A percentile compares a stretch with the other conserved stretches of the same genome.
These are phyloP conservation scores for Nycticebus coucang DNA, from an alignment of 2,113 vertebrate genomes.

Conservation along the genomic window DNA sequence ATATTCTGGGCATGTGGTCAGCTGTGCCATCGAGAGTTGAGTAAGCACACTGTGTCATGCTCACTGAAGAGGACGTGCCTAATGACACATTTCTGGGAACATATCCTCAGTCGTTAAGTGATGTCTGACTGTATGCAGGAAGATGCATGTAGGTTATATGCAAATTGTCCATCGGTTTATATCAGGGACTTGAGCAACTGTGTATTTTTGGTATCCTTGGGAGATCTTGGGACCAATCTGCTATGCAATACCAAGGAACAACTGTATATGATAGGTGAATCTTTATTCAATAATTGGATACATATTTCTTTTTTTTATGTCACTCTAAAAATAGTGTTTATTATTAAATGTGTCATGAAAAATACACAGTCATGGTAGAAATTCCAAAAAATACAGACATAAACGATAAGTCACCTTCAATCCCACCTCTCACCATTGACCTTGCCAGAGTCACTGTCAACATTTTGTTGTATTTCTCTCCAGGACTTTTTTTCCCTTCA, in stretches of 20 bases:
- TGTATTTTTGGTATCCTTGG: background rate
- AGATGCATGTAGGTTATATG: background rate
- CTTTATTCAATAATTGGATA: background rate
- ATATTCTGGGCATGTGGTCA: background rate
- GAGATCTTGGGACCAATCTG: background rate
- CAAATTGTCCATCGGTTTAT: background rate
- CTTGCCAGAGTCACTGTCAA: background rate
- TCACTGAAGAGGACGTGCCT: background rate
- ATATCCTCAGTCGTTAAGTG: background rate
- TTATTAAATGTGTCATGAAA: constrained; percentile 43
- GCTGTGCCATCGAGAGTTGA: background rate
- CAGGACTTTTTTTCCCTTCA: background rate
- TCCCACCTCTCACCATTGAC: background rate
- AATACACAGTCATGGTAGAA: constrained; percentile 51
- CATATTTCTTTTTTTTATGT: background rate
- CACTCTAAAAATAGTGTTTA: constrained; percentile 65
- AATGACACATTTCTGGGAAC: background rate
- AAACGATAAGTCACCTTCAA: background rate
- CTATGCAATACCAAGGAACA: background rate
- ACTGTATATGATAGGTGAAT: background rate
- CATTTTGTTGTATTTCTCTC: background rate
- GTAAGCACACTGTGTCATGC: background rate
- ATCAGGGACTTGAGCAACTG: background rate
- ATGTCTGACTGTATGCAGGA: background rate
- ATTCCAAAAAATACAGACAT: constrained; percentile 44